A percentile compares a stretch with the other conserved stretches of the same genome.
phyloP scores from a whole-genome alignment of 2,797 vertebrate genomes.

The Acropternis orthonyx region DNA sequence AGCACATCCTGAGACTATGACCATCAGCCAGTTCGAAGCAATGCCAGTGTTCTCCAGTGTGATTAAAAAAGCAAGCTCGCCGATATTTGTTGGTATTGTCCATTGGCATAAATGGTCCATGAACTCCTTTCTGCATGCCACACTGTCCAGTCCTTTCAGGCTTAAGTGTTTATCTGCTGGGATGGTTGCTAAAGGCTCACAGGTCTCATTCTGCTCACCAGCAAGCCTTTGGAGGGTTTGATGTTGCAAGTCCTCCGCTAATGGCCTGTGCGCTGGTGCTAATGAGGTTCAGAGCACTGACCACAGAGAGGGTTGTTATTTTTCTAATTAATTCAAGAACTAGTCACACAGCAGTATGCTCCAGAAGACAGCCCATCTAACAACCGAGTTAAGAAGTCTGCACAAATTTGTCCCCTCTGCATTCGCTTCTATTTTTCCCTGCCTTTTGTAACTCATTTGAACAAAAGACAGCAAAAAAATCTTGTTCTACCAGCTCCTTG shows the following conservation, averaged over 20 bases:
- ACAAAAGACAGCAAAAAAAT: conserved; percentile 8
- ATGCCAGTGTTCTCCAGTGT: background rate
- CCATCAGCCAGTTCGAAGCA: background rate
- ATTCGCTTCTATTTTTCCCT: background rate
- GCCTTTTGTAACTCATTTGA: background rate
- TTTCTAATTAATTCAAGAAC: conserved; percentile 57
- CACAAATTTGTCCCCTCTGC: background rate
- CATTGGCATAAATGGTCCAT: background rate
- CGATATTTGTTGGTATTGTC: background rate
- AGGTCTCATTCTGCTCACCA: background rate
- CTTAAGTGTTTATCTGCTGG: background rate
- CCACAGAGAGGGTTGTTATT: conserved; percentile 28
- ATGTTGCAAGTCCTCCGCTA: background rate
- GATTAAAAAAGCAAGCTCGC: background rate
- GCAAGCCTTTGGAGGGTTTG: background rate
- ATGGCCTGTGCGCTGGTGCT: background rate
- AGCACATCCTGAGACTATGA: background rate
- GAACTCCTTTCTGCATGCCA: background rate
- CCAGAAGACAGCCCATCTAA: conserved; percentile 10
- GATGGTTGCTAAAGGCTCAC: background rate
- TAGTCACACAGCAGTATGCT: background rate
- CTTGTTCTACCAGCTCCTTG: conserved; percentile 17
- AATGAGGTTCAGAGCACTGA: conserved; percentile 32
- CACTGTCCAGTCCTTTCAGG: rapidly evolving
- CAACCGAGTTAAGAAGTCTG: background rate